phyloP scores from a whole-genome alignment of 2,888 invertebrate genomes.

The Standfussiana lucernea region DNA sequence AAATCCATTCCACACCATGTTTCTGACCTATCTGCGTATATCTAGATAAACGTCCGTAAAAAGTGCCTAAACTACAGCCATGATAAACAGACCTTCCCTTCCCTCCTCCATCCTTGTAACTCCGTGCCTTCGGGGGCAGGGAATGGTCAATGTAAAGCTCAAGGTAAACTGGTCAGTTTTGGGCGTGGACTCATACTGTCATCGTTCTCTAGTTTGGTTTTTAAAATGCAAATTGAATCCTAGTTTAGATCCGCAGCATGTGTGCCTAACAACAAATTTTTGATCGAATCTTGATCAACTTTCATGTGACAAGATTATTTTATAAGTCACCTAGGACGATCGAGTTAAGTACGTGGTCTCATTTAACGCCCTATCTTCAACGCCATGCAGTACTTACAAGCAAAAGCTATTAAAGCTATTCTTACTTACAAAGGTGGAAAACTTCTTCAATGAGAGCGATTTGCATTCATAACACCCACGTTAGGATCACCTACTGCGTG shows the following conservation, averaged over 20 bases:
- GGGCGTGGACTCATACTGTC: constrained; percentile 56
- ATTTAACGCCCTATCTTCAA: not conserved
- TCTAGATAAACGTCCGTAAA: constrained; percentile 71
- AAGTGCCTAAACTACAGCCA: constrained; percentile 63
- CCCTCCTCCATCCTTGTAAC: not conserved
- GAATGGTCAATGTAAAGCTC: constrained; percentile 40
- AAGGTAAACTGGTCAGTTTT: constrained; percentile 45
- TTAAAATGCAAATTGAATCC: constrained; percentile 77
- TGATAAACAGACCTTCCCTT: constrained; percentile 44
- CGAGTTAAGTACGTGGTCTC: constrained; percentile 30
- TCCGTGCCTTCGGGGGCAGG: constrained; percentile 20
- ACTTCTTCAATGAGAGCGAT: constrained; percentile 46
- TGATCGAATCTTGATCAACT: constrained; percentile 42
- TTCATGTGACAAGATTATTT: constrained; percentile 18
- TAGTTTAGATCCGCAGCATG: constrained; percentile 62
- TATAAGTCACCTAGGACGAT: not conserved
- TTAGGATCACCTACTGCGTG: constrained; percentile 38
- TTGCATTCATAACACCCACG: constrained; percentile 52
- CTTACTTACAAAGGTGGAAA: constrained; percentile 44
- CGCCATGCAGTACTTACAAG: constrained; percentile 23
- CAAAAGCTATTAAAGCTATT: constrained; percentile 24
- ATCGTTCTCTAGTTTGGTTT: constrained; percentile 65
- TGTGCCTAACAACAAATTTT: constrained; percentile 48
- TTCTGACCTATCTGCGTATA: constrained; percentile 60
- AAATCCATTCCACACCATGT: constrained; percentile 50